Evolutionary conservation across 2,888 invertebrate species (phyloP), one percentile per base, ranked within the genome.

Genomic region (Deilephila elpenor): DNA sequence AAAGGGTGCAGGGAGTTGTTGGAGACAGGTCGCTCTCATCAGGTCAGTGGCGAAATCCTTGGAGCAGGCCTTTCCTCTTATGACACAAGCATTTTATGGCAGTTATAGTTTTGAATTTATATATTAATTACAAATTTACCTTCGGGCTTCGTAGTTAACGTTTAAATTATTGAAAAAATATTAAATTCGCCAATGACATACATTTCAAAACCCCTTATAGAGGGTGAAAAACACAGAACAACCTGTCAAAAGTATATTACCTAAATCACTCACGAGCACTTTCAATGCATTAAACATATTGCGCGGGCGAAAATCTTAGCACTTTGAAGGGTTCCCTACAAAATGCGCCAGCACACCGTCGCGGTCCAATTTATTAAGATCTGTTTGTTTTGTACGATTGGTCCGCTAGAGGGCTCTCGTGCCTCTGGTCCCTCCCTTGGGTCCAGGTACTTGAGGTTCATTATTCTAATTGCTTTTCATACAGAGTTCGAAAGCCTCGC

Each of bases 381-480:
- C 72, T 64, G 62, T 51, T 53, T 64, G 37, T 56, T 62, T 59
- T 56, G 64, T 72, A 20, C 14, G 5, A 37, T 25, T 53, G 71
- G 71, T 59, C 32, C 1, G 32, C 8, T 32, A 32, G 17, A 59
- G 53, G 34, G 59, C 32, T 34, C 71, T 71, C 32, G 19, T 25
- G 6, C 5, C 25, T 5, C 25, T 67, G 67, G 67, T 67, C 67
- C 67, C 67, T 67, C 67, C 20, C 56, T 56, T 34, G 44, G 67
- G 67, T 67, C 67, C 67, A 84, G 83, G 83, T 80, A 82, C 89
- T 91, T 91, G 86, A 90, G 89, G 88, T 91, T 93, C 92, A 93
- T 93, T 93, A 93, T 93, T 84, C 82, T 86, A 87, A 87, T 87
- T 86, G 87, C 84, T 86, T 85, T 92, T 91, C 90, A 91, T 90